These are phyloP conservation scores for Cyprinodon diabolis DNA, from an alignment of 2,797 vertebrate species.

Conservation along the genomic window DNA sequence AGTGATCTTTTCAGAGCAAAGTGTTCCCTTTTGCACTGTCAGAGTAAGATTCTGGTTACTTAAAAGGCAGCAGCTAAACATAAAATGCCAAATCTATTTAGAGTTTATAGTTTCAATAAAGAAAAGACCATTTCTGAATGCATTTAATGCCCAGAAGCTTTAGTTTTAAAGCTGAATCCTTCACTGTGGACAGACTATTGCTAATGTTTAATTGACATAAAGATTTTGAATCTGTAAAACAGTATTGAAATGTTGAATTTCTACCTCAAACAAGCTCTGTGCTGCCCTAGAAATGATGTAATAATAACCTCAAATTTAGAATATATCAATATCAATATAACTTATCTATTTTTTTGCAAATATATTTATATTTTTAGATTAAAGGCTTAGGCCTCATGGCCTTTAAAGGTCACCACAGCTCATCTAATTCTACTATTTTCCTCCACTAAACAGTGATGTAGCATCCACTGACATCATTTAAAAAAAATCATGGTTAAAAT, in stretches of 20 bases:
- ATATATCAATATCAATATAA: too few relatives aligned
- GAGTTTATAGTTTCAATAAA: not conserved
- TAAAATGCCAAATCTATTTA: slow-evolving; percentile 1
- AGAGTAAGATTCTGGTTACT: not conserved
- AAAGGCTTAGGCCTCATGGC: too few relatives aligned
- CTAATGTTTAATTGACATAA: not conserved
- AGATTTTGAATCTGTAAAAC: not conserved
- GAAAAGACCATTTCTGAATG: not conserved
- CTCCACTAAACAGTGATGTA: too few relatives aligned
- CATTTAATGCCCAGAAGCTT: not conserved
- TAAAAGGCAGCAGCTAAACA: not conserved
- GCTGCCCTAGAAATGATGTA: not conserved
- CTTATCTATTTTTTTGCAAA: too few relatives aligned
- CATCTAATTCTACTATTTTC: too few relatives aligned
- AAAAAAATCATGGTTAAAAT: too few relatives aligned
- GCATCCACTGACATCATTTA: too few relatives aligned
- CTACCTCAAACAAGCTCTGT: not conserved
- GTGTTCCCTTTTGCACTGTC: not conserved
- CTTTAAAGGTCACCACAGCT: too few relatives aligned
- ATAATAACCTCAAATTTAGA: not conserved
- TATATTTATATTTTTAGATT: too few relatives aligned
- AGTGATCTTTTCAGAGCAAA: not conserved
- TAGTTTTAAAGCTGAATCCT: not conserved
- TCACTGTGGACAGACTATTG: not conserved
- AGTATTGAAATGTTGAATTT: not conserved